A percentile compares a stretch with the other conserved stretches of the same genome.
phyloP scores from a whole-genome alignment of 2,888 invertebrate species.

The Leucania comma region DNA sequence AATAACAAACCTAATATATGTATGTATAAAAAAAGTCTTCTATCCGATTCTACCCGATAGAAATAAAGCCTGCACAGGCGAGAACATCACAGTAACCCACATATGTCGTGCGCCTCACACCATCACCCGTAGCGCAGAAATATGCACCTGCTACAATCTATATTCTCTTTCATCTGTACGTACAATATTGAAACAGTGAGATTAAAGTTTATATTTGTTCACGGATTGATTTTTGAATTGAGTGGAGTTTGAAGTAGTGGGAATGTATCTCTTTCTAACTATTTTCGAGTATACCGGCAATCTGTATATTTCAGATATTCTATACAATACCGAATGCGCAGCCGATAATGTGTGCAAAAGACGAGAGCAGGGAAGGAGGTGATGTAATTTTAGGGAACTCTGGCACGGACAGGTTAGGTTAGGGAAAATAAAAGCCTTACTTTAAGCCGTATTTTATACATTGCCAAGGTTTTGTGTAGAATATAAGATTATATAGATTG shows the following conservation, averaged over 20 bases:
- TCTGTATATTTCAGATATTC: no score
- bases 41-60: no score
- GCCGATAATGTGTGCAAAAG: no score
- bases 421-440: no score
- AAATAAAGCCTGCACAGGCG: background rate
- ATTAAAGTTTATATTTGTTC: constrained; percentile 56
- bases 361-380: no score
- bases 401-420: no score
- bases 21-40: background rate
- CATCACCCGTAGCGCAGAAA: constrained; percentile 18
- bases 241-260: background rate
- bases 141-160: constrained; percentile 48
- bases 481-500: no score
- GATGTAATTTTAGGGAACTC: no score
- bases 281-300: no score
- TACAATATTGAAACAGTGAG: constrained; percentile 59
- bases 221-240: constrained; percentile 51
- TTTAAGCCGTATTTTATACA: no score
- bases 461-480: no score
- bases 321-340: no score
- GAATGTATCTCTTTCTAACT: background rate
- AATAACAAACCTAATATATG: background rate
- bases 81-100: constrained; percentile 40
- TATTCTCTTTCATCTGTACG: constrained; percentile 53
- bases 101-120: constrained; percentile 38